A percentile compares a stretch with the other conserved stretches of the same genome.
phyloP scores from a whole-genome alignment of 2,888 invertebrate genomes.

The Ophioninae sp. region DNA sequence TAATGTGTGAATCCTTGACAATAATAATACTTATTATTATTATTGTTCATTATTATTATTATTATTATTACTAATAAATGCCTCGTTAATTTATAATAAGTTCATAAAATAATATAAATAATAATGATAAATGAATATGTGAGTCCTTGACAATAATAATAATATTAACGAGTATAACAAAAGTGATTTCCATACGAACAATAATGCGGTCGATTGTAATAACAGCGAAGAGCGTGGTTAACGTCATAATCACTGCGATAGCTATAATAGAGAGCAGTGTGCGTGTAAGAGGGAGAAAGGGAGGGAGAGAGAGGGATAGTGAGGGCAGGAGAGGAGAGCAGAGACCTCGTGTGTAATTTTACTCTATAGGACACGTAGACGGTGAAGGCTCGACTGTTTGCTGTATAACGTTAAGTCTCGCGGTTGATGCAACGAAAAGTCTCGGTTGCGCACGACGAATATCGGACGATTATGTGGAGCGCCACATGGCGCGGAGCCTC shows the following conservation, averaged over 20 bases:
- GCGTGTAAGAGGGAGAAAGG: neutral
- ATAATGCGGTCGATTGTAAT: neutral
- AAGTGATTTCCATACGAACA: neutral
- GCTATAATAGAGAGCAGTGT: neutral
- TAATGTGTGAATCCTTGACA: no score
- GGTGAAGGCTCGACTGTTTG: constrained; percentile 22
- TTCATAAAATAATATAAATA: neutral
- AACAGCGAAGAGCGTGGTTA: neutral
- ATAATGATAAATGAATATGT: neutral
- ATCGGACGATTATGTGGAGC: constrained; percentile 56
- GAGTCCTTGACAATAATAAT: neutral
- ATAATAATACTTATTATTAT: no score
- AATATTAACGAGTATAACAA: neutral
- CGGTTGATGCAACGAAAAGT: constrained; percentile 62
- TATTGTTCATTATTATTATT: no score
- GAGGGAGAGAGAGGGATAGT: neutral
- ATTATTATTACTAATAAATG: no score
- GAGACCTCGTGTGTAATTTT: constrained; percentile 22
- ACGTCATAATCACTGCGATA: neutral
- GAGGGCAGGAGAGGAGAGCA: constrained; percentile 20
- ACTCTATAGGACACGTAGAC: constrained; percentile 7
- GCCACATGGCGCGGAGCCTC: constrained; percentile 38
- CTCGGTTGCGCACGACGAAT: constrained; percentile 59
- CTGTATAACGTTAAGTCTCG: constrained; percentile 34
- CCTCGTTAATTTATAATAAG: no score